Evolutionary conservation across 2,797 vertebrate species (phyloP).

Genomic region (Steatocranus sp.): DNA sequence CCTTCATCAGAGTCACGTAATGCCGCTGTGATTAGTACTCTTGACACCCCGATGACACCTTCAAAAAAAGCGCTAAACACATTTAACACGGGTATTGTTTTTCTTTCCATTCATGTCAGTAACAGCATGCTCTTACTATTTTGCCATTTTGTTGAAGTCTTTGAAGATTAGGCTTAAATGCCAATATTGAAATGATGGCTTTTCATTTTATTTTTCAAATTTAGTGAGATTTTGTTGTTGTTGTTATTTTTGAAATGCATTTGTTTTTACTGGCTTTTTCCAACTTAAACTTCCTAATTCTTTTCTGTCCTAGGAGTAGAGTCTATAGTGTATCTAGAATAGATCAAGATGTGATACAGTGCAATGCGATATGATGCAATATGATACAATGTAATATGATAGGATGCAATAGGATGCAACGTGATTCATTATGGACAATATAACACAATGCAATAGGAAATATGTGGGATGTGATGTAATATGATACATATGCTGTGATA

Average conservation of each 20-base stretch:
- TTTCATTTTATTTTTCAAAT: not conserved
- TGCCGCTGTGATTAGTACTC: not conserved
- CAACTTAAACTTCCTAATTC: not conserved
- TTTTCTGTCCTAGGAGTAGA: not conserved
- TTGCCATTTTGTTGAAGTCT: not conserved
- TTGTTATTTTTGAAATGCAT: not conserved
- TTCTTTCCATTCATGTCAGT: not conserved
- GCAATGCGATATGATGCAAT: not conserved
- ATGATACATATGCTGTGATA: not conserved
- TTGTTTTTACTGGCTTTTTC: not conserved
- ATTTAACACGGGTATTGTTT: not conserved
- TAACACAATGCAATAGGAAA: not conserved
- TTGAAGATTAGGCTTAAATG: not conserved
- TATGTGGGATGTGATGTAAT: not conserved
- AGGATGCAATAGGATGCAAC: not conserved
- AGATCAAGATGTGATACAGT: not conserved
- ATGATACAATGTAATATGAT: not conserved
- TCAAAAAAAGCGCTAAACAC: not conserved
- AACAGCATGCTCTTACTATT: not conserved
- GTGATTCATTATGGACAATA: not conserved
- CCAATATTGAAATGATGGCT: not conserved
- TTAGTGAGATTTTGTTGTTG: not conserved
- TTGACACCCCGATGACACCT: not conserved
- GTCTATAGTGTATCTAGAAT: slow-evolving; percentile 2
- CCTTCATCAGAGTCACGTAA: not conserved